These are phyloP conservation scores for Boloria selene DNA, from an alignment of 2,888 invertebrate species.

Conservation along the genomic window DNA sequence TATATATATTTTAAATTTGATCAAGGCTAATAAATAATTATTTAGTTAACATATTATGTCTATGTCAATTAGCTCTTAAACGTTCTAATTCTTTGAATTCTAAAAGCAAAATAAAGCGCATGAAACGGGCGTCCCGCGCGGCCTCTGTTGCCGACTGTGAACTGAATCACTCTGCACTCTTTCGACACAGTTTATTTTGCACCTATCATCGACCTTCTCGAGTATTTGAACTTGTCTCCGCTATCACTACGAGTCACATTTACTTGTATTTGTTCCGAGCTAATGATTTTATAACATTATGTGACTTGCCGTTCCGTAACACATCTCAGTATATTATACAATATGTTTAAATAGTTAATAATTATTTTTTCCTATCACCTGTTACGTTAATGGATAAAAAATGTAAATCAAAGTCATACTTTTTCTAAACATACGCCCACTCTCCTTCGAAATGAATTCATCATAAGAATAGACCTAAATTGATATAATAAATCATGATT, in stretches of 20 bases:
- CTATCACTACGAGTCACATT: conserved; percentile 43
- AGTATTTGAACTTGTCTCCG: conserved; percentile 64
- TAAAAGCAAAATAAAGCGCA: neutral
- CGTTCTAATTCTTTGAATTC: neutral
- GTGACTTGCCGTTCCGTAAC: conserved; percentile 40
- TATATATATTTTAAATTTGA: too few relatives aligned
- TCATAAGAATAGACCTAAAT: conserved; percentile 23
- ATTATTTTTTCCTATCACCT: neutral
- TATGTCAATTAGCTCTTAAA: neutral
- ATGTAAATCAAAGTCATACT: conserved; percentile 23
- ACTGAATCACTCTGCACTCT: conserved; percentile 33
- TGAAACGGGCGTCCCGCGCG: conserved; percentile 13
- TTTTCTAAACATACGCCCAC: conserved; percentile 21
- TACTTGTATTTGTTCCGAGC: conserved; percentile 37
- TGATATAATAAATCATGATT: conserved; percentile 32
- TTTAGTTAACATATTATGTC: too few relatives aligned
- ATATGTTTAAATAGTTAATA: neutral
- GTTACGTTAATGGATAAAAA: neutral
- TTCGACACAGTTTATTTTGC: conserved; percentile 59
- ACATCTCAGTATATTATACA: conserved; percentile 5
- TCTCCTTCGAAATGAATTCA: conserved; percentile 21
- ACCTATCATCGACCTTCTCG: conserved; percentile 62
- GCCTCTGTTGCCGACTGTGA: conserved; percentile 17
- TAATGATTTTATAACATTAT: conserved; percentile 42
- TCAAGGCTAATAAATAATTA: too few relatives aligned